Evolutionary conservation across 2,113 vertebrate species (phyloP), one percentile per base, ranked within the genome.

Genomic region (Myrmophylax atrothorax): DNA sequence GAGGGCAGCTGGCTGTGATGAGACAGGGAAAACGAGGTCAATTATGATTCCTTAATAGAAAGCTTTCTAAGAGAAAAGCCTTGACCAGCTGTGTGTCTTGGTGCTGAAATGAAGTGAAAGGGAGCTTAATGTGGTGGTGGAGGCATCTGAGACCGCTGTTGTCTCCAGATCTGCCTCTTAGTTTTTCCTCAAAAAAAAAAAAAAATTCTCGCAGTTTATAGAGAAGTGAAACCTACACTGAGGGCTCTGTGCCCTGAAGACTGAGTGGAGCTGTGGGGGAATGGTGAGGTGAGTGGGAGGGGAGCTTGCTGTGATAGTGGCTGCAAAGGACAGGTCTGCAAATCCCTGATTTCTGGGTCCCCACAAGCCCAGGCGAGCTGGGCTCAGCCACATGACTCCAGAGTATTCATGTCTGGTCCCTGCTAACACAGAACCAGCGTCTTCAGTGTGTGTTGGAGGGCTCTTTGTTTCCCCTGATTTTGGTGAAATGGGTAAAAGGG

Each of bases 1-100:
- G 84, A 72, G 68, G 74, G 88, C 93, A 89, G 77, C 73, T 85
- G 76, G 52, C 59, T 47, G 59, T n/a, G 33, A 56, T 63, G 87
- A 92, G 81, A 40, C 16, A 6, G n/a, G 67, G 74, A 73, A 84
- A 91, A 95, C 64, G 52, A 85, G 94, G 70, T 88, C 88, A 92
- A 96, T 92, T 24, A 44, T 64, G 84, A 64, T 76, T 87, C 56
- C 53, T 91, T 92, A 84, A 68, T 17, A 89, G 84, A 66, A 91
- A 85, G 35, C 79, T 85, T 70, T 84, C 60, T 47, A 40, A 85
- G 40, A 67, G 85, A 67, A 88, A 50, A 70, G 26, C 10, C 40
- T 89, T 1, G 2, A 19, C 38, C 46, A 94, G 77, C 50, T 70
- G 52, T 3, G 35, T 66, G 33, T 84, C 49, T 70, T 3, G 1